A percentile compares a stretch with the other conserved stretches of the same genome.
Evolutionary conservation across 2,888 invertebrate species (phyloP).

Genomic region (Heteropelma amictum): DNA sequence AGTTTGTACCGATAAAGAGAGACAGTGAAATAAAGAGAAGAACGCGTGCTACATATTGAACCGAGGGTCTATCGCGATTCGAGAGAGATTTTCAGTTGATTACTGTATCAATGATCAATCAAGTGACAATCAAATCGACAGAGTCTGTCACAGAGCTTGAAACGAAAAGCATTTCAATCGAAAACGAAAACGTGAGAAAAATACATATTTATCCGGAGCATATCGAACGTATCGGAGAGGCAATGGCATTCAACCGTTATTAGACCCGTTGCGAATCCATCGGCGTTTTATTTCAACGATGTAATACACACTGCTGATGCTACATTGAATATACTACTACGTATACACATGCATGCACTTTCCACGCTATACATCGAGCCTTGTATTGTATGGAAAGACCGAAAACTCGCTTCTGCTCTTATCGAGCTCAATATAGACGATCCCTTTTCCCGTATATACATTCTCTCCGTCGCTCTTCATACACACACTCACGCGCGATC

Average conservation of each 20-base stretch:
- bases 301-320: slow-evolving; percentile 35
- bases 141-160: no score
- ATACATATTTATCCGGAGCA: neutral
- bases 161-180: no score
- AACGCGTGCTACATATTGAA: no score
- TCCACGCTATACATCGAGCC: neutral
- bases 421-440: slow-evolving; percentile 66
- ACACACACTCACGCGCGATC: slow-evolving; percentile 18
- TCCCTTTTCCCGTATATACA: neutral
- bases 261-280: slow-evolving; percentile 28
- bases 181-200: neutral
- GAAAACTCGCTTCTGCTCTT: slow-evolving; percentile 61
- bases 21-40: no score
- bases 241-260: slow-evolving; percentile 31
- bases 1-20: no score
- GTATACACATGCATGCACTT: neutral
- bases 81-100: no score
- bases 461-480: slow-evolving; percentile 14
- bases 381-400: slow-evolving; percentile 42
- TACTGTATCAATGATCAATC: no score
- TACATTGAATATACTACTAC: neutral
- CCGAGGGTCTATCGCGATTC: no score
- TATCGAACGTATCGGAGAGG: neutral
- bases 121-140: no score
- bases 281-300: slow-evolving; percentile 47